Evolutionary conservation across 2,113 vertebrate species (phyloP), one percentile per base, ranked within the genome.

Genomic region (Lagopus leucura): DNA sequence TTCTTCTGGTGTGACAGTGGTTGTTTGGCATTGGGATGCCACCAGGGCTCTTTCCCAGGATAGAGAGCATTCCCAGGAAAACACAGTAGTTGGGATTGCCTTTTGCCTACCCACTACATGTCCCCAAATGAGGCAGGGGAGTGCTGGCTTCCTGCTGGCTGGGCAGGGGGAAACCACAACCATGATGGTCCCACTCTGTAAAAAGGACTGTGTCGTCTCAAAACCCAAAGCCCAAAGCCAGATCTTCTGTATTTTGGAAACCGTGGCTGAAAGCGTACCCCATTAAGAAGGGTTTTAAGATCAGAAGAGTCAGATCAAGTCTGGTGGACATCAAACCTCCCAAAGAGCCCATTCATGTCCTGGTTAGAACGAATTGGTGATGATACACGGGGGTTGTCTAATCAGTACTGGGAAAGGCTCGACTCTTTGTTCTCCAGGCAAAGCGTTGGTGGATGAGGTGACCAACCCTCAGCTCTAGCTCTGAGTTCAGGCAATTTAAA

Each of bases 241-340:
- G 6, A 18, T 27, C 55, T 21, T 12, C 76, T 73, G 36, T 5
- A 0, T 60, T 73, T 90, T 61, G 50, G 48, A 19, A 57, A 42
- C 2, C 3, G 17, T 0, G 1, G 36, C 71, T 71, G 42, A 43
- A 90, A 66, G 75, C 3, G 7, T 10, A 16, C 4, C 2, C 32
- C 50, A 6, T 30, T 78, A 11, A 34, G 57, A 66, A 60, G 42
- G 5, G 8, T 55, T 70, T 27, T 36, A n/a, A 21, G 19, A 13
- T 79, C 15, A 42, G 61, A 87, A 36, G 30, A 76, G 14, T 34
- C 40, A 55, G n/a, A 50, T 50, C 4, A 50, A 50, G 19, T 74
- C 25, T 66, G 36, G 30, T 66, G 66, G 45, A 10, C 24, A 32
- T 74, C 45, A 57, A 4, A 24, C 55, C 50, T 89, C 48, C 7